Conservation (phyloP, 2,797 vertebrate species). For the Babyrousa celebensis region DNA sequence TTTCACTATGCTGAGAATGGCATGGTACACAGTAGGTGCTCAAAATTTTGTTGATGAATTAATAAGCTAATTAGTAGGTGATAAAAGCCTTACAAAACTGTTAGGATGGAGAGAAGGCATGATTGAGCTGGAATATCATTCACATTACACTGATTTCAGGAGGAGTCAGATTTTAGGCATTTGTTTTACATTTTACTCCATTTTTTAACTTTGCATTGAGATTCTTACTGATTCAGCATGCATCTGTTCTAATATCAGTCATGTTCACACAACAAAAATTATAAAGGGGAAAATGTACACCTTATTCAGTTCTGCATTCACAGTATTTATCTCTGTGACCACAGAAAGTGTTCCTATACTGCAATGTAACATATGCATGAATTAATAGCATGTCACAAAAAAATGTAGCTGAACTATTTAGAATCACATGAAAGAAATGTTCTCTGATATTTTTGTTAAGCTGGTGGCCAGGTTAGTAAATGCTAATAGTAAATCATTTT, state of each 20-base stretch:
- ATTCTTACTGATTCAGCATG: neutral
- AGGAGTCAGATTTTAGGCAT: neutral
- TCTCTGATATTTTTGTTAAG: neutral
- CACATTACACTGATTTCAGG: neutral
- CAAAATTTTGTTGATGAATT: slow-evolving; percentile 33
- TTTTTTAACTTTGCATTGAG: slow-evolving; percentile 25
- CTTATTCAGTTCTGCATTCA: neutral
- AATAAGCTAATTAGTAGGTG: neutral
- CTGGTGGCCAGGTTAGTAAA: neutral
- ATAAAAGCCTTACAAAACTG: neutral
- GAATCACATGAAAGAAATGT: neutral
- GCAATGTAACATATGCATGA: neutral
- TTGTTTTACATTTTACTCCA: neutral
- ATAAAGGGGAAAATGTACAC: neutral
- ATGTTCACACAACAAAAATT: neutral
- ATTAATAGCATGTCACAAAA: neutral
- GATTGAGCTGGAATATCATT: neutral
- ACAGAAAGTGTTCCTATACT: neutral
- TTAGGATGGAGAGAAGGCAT: neutral
- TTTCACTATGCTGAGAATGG: neutral
- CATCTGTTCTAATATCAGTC: neutral
- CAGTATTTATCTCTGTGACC: neutral
- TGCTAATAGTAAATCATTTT: neutral
- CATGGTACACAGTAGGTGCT: neutral
- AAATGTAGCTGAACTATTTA: neutral